Conservation (phyloP, 1,140 invertebrate genomes). For the Theocolax elegans region DNA sequence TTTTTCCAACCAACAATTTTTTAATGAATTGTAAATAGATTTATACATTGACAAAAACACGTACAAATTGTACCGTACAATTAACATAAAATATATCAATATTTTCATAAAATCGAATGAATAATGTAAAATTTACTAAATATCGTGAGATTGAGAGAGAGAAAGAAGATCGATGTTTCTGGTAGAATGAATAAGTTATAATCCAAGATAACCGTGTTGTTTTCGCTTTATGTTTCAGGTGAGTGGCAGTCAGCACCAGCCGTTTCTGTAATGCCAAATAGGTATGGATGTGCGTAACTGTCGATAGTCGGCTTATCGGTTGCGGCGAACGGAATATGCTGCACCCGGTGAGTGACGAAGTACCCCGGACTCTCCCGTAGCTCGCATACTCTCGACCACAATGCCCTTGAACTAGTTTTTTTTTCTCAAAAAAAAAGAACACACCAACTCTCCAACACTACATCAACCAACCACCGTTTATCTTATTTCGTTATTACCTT, state of each 20-base stretch:
- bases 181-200: too few relatives aligned
- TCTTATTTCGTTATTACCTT: not conserved
- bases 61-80: too few relatives aligned
- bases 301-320: conserved; percentile 67
- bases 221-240: conserved; percentile 60
- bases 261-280: conserved; percentile 69
- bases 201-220: too few relatives aligned
- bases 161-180: too few relatives aligned
- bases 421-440: conserved; percentile 15
- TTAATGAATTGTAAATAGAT: too few relatives aligned
- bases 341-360: conserved; percentile 67
- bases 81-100: too few relatives aligned
- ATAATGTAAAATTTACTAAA: too few relatives aligned
- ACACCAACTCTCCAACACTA: conserved; percentile 28
- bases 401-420: conserved; percentile 40
- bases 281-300: conserved; percentile 67
- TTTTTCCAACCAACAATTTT: too few relatives aligned
- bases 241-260: conserved; percentile 66
- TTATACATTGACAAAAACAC: too few relatives aligned
- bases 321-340: conserved; percentile 64
- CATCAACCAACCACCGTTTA: not conserved
- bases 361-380: conserved; percentile 62
- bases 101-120: too few relatives aligned
- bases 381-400: conserved; percentile 56
- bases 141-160: too few relatives aligned